Base-by-base conservation (phyloP, 2,888 invertebrate genomes). In the Drosophila lacicola region DNA sequence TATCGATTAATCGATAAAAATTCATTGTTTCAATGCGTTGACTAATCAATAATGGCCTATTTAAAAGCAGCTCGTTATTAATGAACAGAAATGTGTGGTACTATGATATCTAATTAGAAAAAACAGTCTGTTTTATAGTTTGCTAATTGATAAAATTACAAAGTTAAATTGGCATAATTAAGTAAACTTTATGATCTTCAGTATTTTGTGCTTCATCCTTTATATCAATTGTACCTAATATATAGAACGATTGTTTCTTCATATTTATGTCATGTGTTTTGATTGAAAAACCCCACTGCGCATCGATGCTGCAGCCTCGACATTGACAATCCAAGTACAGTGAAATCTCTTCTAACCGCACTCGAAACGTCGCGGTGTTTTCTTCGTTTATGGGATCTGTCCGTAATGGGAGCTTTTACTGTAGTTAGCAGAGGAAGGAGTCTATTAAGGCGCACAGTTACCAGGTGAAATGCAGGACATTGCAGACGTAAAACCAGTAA, bases 261-360 rank as follows among this genome's bases (percentile, higher is more conserved):
- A 10, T 17, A 51, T 51, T 5, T 41, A 34, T 9, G 10, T 21
- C 8, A n/a, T 3, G 1, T 14, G 5, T 36, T 14, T 42, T 3
- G 9, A 13, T 3, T 17, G 4, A 17, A 6, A 4, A n/a, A 3
- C 4, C 5, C 34, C 69, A 74, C 55, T 41, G 70, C 74, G 51
- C 70, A n/a, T 2, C 8, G 33, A 39, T 19, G 44, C 21, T 57
- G 61, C 56, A 67, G 80, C 80, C 75, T 76, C 75, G 70, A 78
- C 72, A 74, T 81, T 83, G 73, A 68, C 64, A 29, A 29, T 29
- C 29, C 2, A 29, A 29, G 29, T 29, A 8, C 29, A 29, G 29
- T 29, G 8, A 8, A 29, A 29, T 8, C 2, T 29, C 29, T 8
- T 29, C 29, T 29, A 8, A 29, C 29, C 46, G 60, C 4, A 36